Evolutionary conservation across 2,113 vertebrate species (phyloP).

Genomic region (Colinus virginianus): DNA sequence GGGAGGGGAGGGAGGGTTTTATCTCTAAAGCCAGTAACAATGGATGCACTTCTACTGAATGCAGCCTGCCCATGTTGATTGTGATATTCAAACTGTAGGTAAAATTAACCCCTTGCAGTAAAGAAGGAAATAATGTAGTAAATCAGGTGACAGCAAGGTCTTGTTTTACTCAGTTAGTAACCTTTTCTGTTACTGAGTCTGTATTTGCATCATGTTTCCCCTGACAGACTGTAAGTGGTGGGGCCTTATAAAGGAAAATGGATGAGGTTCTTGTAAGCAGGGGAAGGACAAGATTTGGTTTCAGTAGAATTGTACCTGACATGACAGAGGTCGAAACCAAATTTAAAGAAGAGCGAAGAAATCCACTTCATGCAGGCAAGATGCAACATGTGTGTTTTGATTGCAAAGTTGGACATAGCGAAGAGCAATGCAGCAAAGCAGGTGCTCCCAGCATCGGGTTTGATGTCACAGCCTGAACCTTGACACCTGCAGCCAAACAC

Average conservation of each 20-base stretch:
- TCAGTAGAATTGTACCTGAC: background rate
- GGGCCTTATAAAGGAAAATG: background rate
- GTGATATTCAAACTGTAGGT: constrained; percentile 2
- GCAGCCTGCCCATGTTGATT: background rate
- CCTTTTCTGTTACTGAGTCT: background rate
- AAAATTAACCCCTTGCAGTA: constrained; percentile 33
- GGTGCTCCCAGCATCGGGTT: background rate
- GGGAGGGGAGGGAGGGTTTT: background rate
- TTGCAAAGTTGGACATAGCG: rapidly evolving
- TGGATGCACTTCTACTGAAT: background rate
- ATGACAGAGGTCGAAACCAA: background rate
- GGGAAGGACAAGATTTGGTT: background rate
- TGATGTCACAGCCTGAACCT: background rate
- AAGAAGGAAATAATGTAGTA: background rate
- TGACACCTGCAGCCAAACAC: background rate
- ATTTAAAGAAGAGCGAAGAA: background rate
- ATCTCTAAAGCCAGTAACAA: constrained; percentile 11
- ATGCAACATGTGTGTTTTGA: background rate
- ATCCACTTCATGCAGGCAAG: background rate
- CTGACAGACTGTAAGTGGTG: background rate
- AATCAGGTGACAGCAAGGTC: background rate
- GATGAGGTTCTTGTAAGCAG: background rate
- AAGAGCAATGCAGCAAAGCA: background rate
- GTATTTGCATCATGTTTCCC: background rate
- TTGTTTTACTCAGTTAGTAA: background rate